phyloP scores from a whole-genome alignment of 2,113 vertebrate species.

The Isurus oxyrinchus region DNA sequence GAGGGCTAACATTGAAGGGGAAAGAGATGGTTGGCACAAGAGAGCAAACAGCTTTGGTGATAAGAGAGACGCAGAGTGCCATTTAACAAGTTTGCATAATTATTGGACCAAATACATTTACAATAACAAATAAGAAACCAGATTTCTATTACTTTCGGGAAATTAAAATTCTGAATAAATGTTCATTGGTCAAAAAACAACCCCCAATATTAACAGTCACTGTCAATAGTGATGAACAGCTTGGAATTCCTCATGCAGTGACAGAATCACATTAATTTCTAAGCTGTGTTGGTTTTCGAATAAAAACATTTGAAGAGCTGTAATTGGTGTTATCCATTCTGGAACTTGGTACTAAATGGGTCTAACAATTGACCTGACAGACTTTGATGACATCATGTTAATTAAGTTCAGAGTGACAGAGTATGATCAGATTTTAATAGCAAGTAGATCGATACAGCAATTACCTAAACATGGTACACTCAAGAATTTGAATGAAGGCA shows the following conservation, averaged over 20 bases:
- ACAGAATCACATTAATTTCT: background rate
- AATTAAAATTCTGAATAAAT: background rate
- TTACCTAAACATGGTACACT: slow-evolving; percentile 27
- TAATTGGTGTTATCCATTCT: slow-evolving; percentile 16
- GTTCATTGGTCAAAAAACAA: background rate
- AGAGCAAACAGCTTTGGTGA: background rate
- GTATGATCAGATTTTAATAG: slow-evolving; percentile 26
- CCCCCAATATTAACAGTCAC: background rate
- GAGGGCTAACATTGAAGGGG: background rate
- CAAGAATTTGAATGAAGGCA: slow-evolving; percentile 27
- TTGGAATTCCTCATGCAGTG: background rate
- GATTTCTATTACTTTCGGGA: background rate
- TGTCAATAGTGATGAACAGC: background rate
- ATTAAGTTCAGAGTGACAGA: slow-evolving; percentile 3
- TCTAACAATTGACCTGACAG: slow-evolving; percentile 16
- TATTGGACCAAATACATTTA: background rate
- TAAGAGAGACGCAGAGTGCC: background rate
- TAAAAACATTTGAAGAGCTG: slow-evolving; percentile 21
- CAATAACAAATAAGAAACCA: background rate
- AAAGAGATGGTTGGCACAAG: background rate
- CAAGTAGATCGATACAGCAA: background rate
- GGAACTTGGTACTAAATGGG: background rate
- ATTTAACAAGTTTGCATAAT: background rate
- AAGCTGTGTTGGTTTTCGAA: background rate
- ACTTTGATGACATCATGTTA: slow-evolving; percentile 7